Evolutionary conservation across 2,797 vertebrate species (phyloP).

Genomic region (Notamacropus eugenii): DNA sequence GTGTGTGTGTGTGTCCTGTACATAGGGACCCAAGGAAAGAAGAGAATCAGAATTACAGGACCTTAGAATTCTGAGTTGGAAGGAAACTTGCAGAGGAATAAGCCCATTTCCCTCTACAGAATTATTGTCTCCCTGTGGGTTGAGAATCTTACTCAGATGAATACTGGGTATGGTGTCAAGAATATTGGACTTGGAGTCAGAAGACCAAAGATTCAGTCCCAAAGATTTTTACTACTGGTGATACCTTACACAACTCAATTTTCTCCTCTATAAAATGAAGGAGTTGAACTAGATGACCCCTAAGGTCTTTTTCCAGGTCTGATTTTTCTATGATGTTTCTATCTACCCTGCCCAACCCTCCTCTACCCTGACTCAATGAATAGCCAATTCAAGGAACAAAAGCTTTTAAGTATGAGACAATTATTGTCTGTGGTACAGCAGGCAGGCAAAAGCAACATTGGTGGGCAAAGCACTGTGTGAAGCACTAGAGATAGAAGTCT

Average conservation of each 20-base stretch:
- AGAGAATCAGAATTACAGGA: neutral
- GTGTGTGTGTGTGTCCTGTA: neutral
- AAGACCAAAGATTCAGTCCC: neutral
- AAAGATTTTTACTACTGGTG: neutral
- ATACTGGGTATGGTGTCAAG: neutral
- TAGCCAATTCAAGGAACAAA: neutral
- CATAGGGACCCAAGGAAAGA: neutral
- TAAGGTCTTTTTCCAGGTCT: neutral
- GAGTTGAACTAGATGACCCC: neutral
- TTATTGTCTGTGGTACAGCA: neutral
- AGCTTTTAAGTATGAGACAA: neutral
- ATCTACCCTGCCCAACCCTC: neutral
- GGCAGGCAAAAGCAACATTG: neutral
- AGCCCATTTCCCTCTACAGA: neutral
- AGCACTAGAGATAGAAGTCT: neutral
- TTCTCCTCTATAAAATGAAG: neutral
- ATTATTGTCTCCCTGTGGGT: neutral
- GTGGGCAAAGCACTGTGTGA: neutral
- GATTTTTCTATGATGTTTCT: neutral
- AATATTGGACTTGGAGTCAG: neutral
- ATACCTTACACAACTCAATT: neutral
- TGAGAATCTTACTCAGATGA: neutral
- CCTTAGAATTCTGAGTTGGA: neutral
- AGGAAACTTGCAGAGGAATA: neutral
- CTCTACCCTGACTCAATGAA: neutral